phyloP scores from a whole-genome alignment of 1,140 invertebrate genomes.

The Hermatobates lingyangjiaoensis region DNA sequence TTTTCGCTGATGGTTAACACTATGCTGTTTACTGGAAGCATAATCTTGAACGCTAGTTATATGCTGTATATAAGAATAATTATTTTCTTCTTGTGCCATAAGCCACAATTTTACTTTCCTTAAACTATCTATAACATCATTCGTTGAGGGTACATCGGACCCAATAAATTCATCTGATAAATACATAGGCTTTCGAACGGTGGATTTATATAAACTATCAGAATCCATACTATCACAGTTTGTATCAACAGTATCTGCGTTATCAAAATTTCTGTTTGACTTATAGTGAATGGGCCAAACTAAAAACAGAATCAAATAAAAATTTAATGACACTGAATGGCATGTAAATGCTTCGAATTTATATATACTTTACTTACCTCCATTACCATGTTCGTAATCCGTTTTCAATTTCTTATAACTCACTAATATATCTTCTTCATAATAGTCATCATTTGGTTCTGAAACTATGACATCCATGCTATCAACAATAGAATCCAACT shows the following conservation, averaged over 20 bases:
- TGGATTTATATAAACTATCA: too few species aligned
- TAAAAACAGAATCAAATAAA: too few species aligned
- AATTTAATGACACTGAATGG: too few species aligned
- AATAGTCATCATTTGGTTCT: not conserved
- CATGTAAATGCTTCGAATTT: too few species aligned
- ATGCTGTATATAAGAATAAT: constrained; percentile 8
- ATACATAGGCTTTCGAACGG: not conserved
- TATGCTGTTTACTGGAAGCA: constrained; percentile 7
- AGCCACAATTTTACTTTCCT: constrained; percentile 13
- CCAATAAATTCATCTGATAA: constrained; percentile 1
- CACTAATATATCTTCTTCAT: too few species aligned
- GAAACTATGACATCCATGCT: constrained; percentile 7
- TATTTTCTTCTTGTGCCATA: constrained; percentile 9
- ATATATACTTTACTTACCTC: too few species aligned
- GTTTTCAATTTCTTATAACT: not conserved
- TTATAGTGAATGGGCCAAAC: too few species aligned
- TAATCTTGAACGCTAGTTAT: constrained; percentile 9
- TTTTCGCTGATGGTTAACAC: constrained; percentile 7
- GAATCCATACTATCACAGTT: too few species aligned
- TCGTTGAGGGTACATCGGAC: constrained; percentile 8
- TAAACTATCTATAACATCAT: constrained; percentile 11
- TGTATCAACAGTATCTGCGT: too few species aligned
- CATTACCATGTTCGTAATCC: not conserved
- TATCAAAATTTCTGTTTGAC: too few species aligned
- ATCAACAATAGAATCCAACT: constrained; percentile 10